Conservation (phyloP, 2,113 vertebrate genomes). For the Petroica traversi region DNA sequence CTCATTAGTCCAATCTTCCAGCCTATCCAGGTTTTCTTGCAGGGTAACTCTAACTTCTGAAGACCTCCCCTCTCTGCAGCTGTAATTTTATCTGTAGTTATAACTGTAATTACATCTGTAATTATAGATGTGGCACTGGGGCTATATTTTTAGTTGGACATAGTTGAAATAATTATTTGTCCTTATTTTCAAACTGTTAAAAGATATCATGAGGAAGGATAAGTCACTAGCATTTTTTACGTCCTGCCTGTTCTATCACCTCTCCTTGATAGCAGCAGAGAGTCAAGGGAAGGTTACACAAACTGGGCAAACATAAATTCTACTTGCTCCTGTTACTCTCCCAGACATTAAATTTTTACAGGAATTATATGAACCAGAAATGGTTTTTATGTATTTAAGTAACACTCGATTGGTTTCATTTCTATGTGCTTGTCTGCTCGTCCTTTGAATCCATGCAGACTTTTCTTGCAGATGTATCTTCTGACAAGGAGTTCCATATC, state of each 20-base stretch:
- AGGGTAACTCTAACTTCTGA: background rate
- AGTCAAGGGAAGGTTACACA: background rate
- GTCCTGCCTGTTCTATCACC: background rate
- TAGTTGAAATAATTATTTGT: background rate
- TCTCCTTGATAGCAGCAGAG: background rate
- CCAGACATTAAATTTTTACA: background rate
- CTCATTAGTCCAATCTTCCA: background rate
- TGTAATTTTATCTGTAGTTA: background rate
- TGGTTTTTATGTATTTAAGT: background rate
- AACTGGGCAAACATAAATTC: background rate
- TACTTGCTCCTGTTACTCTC: background rate
- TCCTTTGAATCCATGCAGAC: background rate
- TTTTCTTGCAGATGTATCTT: background rate
- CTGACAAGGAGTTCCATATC: background rate
- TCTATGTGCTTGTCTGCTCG: background rate
- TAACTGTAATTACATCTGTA: background rate
- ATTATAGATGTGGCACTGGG: accelerated
- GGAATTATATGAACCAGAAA: background rate
- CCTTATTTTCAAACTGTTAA: background rate
- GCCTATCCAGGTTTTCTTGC: no score
- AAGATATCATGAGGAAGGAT: background rate
- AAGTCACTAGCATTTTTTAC: background rate
- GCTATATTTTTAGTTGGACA: background rate
- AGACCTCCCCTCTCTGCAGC: background rate
- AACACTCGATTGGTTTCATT: background rate